Percentiles rank a stretch among this genome's conserved stretches.
Conservation (phyloP, 2,113 vertebrate genomes). For the Oenanthe melanoleuca region DNA sequence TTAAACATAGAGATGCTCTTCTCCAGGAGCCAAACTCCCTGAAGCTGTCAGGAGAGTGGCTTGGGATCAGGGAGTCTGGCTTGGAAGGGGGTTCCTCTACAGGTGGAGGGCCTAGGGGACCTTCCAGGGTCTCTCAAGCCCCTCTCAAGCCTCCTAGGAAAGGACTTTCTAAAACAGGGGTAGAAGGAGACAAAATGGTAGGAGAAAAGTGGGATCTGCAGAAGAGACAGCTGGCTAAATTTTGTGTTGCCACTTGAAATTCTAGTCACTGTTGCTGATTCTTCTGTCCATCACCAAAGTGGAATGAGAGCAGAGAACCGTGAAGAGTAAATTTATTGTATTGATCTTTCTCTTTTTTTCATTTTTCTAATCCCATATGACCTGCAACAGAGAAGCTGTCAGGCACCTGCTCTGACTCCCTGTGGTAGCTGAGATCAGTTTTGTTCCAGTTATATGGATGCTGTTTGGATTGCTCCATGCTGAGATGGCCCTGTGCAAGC, state of each 20-base stretch:
- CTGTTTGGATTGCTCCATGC: background rate
- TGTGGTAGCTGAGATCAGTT: background rate
- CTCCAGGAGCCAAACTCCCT: background rate
- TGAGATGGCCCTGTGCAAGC: background rate
- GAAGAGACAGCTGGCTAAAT: background rate
- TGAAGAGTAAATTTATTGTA: slow-evolving; percentile 9
- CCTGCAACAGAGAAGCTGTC: background rate
- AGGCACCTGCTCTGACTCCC: background rate
- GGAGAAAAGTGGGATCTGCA: background rate
- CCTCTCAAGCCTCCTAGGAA: background rate
- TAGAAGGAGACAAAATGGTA: background rate
- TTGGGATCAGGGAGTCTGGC: background rate
- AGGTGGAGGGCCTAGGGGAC: fast-evolving
- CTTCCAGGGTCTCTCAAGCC: background rate
- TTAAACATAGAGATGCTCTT: background rate
- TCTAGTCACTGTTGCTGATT: background rate
- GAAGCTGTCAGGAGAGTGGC: background rate
- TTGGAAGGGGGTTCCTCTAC: background rate
- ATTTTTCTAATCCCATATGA: background rate
- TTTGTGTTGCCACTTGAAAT: background rate
- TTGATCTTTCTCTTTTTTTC: background rate
- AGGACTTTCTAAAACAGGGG: background rate
- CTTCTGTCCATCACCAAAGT: background rate
- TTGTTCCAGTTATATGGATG: background rate
- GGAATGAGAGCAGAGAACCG: background rate